Evolutionary conservation across 2,797 vertebrate species (phyloP).

Genomic region (Lates japonicus): DNA sequence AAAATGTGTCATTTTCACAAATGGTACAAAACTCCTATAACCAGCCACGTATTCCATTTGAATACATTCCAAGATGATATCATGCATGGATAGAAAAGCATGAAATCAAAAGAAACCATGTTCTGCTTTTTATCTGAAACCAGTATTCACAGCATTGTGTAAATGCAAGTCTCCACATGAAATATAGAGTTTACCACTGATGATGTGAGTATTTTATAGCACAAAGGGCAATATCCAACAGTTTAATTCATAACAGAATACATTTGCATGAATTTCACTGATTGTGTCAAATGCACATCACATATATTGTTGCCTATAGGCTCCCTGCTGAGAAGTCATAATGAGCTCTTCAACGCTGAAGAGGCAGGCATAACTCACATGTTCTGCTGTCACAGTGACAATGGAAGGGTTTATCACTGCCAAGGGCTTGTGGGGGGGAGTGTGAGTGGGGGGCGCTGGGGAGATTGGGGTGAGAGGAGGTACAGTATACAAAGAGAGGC

Average conservation of each 20-base stretch:
- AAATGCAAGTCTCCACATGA: constrained; percentile 17
- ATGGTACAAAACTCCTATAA: constrained; percentile 20
- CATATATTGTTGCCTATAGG: constrained; percentile 71
- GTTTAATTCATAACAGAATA: constrained; percentile 26
- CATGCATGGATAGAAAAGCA: constrained; percentile 4
- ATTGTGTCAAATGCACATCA: constrained; percentile 64
- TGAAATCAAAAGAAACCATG: constrained; percentile 36
- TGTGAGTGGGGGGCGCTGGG: constrained; percentile 6
- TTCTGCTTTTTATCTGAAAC: constrained; percentile 24
- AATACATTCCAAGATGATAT: constrained; percentile 29
- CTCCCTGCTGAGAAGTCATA: constrained; percentile 75
- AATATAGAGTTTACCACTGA: constrained; percentile 13
- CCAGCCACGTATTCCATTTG: constrained; percentile 8
- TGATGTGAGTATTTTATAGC: constrained; percentile 9
- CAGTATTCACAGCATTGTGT: not conserved
- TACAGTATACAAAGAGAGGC: constrained; percentile 47
- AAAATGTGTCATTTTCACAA: constrained; percentile 44
- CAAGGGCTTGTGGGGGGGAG: constrained; percentile 47
- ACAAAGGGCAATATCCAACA: constrained; percentile 36
- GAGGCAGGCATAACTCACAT: constrained; percentile 78
- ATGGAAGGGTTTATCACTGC: constrained; percentile 77
- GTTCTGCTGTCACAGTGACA: constrained; percentile 79
- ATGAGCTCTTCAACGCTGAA: constrained; percentile 82
- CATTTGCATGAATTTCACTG: constrained; percentile 70
- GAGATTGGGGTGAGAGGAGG: constrained; percentile 35